phyloP scores from a whole-genome alignment of 1,140 invertebrate genomes.

The Anoplolepis gracilipes region DNA sequence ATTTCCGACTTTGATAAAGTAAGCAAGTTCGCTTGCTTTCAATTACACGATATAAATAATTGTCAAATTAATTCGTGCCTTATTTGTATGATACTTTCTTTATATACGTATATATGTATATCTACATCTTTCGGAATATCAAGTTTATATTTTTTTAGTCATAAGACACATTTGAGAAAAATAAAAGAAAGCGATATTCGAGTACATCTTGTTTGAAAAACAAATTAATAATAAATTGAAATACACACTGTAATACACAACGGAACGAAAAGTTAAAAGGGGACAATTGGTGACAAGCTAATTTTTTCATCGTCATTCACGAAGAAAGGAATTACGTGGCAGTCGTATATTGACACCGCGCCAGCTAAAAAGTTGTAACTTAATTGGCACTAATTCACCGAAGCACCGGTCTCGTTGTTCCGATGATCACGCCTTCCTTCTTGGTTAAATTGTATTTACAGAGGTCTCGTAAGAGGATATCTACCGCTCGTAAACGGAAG shows the following conservation, averaged over 20 bases:
- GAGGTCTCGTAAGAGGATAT: constrained; percentile 60
- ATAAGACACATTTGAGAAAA: no score
- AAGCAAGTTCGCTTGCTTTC: no score
- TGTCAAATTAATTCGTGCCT: neutral
- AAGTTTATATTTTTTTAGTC: neutral
- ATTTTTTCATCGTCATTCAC: neutral
- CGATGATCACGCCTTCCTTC: constrained; percentile 48
- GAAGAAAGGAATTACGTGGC: constrained; percentile 48
- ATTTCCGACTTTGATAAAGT: no score
- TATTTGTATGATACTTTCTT: neutral
- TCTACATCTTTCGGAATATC: neutral
- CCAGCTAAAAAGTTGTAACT: constrained; percentile 69
- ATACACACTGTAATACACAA: no score
- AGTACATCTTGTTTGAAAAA: neutral
- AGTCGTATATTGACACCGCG: constrained; percentile 24
- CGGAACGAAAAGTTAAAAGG: neutral
- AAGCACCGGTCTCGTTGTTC: constrained; percentile 59
- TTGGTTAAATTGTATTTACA: constrained; percentile 56
- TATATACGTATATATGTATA: no score
- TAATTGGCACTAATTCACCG: constrained; percentile 78
- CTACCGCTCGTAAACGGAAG: constrained; percentile 65
- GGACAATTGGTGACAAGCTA: neutral
- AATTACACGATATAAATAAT: neutral
- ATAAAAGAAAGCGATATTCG: neutral
- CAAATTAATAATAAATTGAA: no score